phyloP scores from a whole-genome alignment of 2,888 invertebrate genomes.

The Harmothoe impar region DNA sequence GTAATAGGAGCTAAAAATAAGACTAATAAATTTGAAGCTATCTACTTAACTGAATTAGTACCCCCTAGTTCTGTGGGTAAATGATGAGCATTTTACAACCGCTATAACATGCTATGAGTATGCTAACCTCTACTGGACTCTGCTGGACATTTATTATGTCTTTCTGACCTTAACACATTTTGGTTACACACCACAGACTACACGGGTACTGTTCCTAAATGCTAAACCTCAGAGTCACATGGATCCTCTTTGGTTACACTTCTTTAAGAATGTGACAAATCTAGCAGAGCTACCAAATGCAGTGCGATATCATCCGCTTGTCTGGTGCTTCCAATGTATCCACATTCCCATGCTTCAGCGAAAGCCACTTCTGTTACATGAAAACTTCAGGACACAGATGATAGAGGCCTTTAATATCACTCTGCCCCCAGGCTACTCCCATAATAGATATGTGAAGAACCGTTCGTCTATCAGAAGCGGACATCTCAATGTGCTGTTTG shows the following conservation, averaged over 20 bases:
- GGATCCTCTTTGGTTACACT: constrained; percentile 77
- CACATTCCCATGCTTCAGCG: constrained; percentile 77
- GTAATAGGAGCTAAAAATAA: no score
- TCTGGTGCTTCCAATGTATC: constrained; percentile 79
- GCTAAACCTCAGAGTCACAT: constrained; percentile 79
- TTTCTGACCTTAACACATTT: constrained; percentile 70
- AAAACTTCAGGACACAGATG: constrained; percentile 79
- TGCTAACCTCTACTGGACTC: constrained; percentile 64
- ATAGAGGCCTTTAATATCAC: constrained; percentile 71
- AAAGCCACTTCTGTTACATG: constrained; percentile 74
- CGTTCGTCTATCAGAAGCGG: background rate
- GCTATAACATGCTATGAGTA: constrained; percentile 66
- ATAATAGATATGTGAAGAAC: constrained; percentile 67
- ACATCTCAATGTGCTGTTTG: constrained; percentile 74
- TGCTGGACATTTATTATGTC: constrained; percentile 71
- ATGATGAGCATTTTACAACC: constrained; percentile 65
- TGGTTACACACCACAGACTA: constrained; percentile 66
- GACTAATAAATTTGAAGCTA: background rate
- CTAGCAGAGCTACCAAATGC: constrained; percentile 72
- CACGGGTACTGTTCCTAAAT: constrained; percentile 78
- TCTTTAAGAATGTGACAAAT: constrained; percentile 77
- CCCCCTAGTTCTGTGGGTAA: background rate
- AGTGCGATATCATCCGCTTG: constrained; percentile 72
- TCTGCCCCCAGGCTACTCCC: constrained; percentile 70
- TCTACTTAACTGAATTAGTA: background rate